phyloP scores from a whole-genome alignment of 2,797 vertebrate species.

The Muraenolepis orangiensis region DNA sequence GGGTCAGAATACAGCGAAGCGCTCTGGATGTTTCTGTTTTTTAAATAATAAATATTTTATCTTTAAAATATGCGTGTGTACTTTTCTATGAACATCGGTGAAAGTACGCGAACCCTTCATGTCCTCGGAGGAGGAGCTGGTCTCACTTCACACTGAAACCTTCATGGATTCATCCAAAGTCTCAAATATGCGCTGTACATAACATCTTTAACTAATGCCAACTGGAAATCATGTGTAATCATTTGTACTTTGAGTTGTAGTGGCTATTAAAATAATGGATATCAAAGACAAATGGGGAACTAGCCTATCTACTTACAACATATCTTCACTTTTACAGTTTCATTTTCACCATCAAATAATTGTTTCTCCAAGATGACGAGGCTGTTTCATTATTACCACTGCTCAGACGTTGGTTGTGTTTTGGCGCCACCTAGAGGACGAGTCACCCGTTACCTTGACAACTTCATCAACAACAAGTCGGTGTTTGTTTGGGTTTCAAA shows the following conservation, averaged over 20 bases:
- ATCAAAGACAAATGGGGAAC: no score
- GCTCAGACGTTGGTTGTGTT: not conserved
- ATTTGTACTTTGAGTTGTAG: not conserved
- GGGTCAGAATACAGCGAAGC: no score
- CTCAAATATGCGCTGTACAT: not conserved
- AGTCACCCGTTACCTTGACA: constrained; percentile 22
- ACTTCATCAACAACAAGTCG: constrained; percentile 21
- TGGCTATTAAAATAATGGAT: not conserved
- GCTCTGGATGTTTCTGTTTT: constrained; percentile 18
- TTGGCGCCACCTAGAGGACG: constrained; percentile 11
- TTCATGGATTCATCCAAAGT: no score
- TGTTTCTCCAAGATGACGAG: not conserved
- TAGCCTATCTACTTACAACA: not conserved
- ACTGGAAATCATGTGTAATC: not conserved
- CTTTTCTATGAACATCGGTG: not conserved
- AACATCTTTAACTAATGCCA: not conserved
- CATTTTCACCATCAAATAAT: not conserved
- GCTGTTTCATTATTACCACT: not conserved
- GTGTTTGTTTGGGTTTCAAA: not conserved
- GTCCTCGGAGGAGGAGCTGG: not conserved
- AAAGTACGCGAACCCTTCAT: not conserved
- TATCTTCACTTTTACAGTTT: not conserved
- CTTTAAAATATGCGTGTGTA: not conserved
- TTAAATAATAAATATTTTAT: constrained; percentile 65
- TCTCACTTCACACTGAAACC: not conserved